These are phyloP conservation scores for Phoebastria nigripes DNA, from an alignment of 2,797 vertebrate species.

Conservation along the genomic window DNA sequence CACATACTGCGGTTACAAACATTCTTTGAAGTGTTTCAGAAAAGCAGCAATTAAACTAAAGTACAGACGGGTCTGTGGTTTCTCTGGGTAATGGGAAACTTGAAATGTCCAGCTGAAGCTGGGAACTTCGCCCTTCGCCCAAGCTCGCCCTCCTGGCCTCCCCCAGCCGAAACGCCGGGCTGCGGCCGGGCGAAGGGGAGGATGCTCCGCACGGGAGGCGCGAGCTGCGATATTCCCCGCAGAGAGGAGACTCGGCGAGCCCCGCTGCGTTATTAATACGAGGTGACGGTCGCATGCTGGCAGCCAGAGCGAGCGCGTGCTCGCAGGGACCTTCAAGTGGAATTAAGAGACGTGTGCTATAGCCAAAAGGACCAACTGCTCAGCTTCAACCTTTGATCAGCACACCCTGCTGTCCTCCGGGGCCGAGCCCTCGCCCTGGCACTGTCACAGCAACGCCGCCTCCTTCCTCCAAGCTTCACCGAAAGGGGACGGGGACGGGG, in stretches of 20 bases:
- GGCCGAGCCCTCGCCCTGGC: neutral
- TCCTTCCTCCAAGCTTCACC: neutral
- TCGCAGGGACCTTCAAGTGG: neutral
- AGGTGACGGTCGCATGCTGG: neutral
- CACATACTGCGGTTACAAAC: neutral
- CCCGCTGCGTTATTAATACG: accelerated
- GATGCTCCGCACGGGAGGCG: neutral
- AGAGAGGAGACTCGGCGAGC: neutral
- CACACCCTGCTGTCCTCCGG: accelerated
- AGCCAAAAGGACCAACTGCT: neutral
- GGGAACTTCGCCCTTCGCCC: neutral
- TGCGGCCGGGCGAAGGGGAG: accelerated
- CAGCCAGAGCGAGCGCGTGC: neutral
- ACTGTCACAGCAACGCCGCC: neutral
- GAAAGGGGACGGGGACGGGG: neutral
- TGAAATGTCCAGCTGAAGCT: neutral
- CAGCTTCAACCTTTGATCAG: neutral
- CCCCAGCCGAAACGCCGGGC: neutral
- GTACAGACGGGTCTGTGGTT: neutral
- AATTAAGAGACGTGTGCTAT: accelerated
- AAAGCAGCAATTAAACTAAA: slow-evolving; percentile 20
- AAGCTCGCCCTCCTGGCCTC: neutral
- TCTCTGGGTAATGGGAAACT: neutral
- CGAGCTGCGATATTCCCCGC: accelerated
- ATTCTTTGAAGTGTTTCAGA: slow-evolving; percentile 47